Evolutionary conservation across 2,888 invertebrate species (phyloP), one percentile per base, ranked within the genome.

Genomic region (Phortica okadai): DNA sequence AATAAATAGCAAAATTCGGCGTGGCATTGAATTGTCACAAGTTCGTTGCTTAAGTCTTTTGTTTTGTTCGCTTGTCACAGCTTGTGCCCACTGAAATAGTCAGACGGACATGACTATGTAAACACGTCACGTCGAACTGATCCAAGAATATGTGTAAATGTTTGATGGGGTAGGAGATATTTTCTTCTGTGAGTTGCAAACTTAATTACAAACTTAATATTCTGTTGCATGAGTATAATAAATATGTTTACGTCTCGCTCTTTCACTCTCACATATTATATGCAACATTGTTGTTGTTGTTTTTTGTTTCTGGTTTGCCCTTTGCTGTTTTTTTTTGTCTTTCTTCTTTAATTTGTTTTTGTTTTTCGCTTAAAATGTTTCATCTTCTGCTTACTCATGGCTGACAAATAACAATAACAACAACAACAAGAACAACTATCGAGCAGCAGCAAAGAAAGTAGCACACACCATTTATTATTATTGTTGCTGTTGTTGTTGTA

Each of bases 381-480:
- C 50, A 5, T 44, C 42, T 67, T 44, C n/a, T 67, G n/a, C n/a
- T 44, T 67, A 7, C 8, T 42, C 16, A 42, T 16, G 50, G 4
- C 33, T 33, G 33, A 33, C 33, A 33, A 33, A 33, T 33, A 79
- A 67, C 77, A 64, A 59, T 69, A 77, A 76, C 76, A 81, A 78
- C 75, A 33, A 69, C 64, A 73, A 73, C 73, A 74, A 70, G 44
- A 79, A 67, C 77, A 64, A 59, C 11, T 33, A 14, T 16, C n/a
- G 69, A 25, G 70, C 70, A 50, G 14, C 8, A 50, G 25, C 74
- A 82, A 88, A 88, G 88, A 85, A 88, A 85, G 88, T 85, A 82
- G 85, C 86, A 85, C 88, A 75, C 72, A 50, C 14, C n/a, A 21
- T 58, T 64, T 59, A 44, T 67, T 67, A 45, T 50, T 81, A 58